Evolutionary conservation across 2,113 vertebrate species (phyloP).

Genomic region (Psephotus haematonotus): DNA sequence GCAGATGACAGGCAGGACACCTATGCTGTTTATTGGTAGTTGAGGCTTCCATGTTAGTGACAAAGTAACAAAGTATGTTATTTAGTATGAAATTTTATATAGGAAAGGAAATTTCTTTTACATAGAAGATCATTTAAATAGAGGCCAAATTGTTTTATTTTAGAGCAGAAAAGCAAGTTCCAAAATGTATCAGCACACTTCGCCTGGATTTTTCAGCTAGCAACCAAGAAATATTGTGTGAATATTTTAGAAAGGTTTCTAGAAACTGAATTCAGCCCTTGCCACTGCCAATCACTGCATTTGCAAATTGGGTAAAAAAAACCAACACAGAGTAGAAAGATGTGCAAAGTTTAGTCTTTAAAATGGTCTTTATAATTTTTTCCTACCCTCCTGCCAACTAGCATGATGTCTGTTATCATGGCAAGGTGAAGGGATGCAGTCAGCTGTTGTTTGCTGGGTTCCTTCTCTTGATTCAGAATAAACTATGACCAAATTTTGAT

Average conservation of each 20-base stretch:
- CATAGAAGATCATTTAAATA: neutral
- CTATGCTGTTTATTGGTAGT: neutral
- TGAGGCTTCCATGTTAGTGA: neutral
- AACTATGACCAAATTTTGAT: neutral
- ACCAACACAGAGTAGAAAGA: neutral
- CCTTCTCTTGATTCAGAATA: neutral
- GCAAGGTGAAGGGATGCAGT: neutral
- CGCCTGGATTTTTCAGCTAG: neutral
- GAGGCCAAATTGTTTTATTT: neutral
- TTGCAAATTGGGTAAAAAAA: neutral
- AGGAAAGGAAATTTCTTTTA: neutral
- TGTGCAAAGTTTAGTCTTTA: neutral
- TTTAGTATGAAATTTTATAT: neutral
- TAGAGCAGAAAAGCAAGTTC: neutral
- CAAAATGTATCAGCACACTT: neutral
- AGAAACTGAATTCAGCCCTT: neutral
- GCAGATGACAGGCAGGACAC: neutral
- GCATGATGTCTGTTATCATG: neutral
- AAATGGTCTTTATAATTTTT: neutral
- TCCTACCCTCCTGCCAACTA: neutral
- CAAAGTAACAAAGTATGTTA: neutral
- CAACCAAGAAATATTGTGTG: neutral
- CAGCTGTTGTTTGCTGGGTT: neutral
- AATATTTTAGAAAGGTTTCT: constrained; percentile 22
- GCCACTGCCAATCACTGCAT: neutral